These are phyloP conservation scores for Andrena marginata DNA, from an alignment of 2,888 invertebrate genomes.

Conservation along the genomic window DNA sequence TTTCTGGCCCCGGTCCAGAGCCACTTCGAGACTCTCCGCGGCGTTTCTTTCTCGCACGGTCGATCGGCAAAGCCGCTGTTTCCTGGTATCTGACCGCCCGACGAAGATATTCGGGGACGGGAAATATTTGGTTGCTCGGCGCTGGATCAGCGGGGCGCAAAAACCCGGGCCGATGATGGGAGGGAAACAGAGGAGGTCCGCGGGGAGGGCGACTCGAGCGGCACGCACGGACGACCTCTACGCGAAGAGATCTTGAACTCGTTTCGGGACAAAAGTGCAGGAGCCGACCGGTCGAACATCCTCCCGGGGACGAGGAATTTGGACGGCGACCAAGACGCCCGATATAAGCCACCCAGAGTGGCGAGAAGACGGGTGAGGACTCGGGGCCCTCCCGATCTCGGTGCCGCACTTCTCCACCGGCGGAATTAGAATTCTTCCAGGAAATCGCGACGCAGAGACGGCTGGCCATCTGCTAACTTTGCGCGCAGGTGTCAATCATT, in stretches of 20 bases:
- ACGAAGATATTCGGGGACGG: neutral
- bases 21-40: slow-evolving; percentile 31
- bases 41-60: slow-evolving; percentile 41
- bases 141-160: too few species aligned
- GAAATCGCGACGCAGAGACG: slow-evolving; percentile 29
- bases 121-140: too few species aligned
- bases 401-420: slow-evolving; percentile 9
- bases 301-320: slow-evolving; percentile 64
- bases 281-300: slow-evolving; percentile 56
- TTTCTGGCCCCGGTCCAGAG: slow-evolving; percentile 48
- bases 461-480: neutral
- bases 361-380: slow-evolving; percentile 46
- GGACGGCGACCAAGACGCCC: slow-evolving; percentile 66
- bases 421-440: slow-evolving; percentile 54
- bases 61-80: slow-evolving; percentile 23
- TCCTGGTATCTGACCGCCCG: slow-evolving; percentile 5
- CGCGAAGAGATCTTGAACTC: slow-evolving; percentile 68
- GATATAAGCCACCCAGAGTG: slow-evolving; percentile 59
- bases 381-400: slow-evolving; percentile 31
- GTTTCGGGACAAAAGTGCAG: slow-evolving; percentile 61
- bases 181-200: neutral
- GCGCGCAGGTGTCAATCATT: neutral
- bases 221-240: slow-evolving; percentile 56
- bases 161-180: neutral
- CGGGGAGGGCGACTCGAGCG: slow-evolving; percentile 7